Conservation (phyloP, 2,888 invertebrate genomes). For the Cetonia aurata region DNA sequence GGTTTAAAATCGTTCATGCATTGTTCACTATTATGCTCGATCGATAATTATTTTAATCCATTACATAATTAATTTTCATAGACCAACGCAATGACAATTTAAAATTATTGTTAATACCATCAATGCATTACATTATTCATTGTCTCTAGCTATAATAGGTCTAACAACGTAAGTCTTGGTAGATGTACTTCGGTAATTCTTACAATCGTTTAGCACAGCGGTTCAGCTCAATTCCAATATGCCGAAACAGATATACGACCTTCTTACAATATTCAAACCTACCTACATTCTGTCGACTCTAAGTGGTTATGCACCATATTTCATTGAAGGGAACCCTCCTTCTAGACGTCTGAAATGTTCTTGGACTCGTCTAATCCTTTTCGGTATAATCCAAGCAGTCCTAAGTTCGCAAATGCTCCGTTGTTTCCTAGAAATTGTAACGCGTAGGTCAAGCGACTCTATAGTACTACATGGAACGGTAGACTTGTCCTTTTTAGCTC, state of each 20-base stretch:
- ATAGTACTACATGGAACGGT: not conserved
- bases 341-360: not conserved
- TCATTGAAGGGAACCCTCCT: not conserved
- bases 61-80: no score
- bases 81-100: no score
- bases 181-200: no score
- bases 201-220: no score
- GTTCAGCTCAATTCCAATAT: no score
- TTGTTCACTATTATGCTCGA: no score
- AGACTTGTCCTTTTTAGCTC: no score
- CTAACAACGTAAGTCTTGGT: no score
- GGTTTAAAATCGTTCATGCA: no score
- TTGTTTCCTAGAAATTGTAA: not conserved
- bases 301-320: not conserved
- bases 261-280: not conserved
- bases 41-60: no score
- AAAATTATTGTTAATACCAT: no score
- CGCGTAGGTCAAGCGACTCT: not conserved
- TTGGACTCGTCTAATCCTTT: not conserved
- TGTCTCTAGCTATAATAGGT: not conserved
- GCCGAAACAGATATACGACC: not conserved
- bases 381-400: not conserved
- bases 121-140: no score
- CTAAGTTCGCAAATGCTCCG: not conserved
- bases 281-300: not conserved